Conservation (phyloP, 2,797 vertebrate species). For the Bovichtus diacanthus region DNA sequence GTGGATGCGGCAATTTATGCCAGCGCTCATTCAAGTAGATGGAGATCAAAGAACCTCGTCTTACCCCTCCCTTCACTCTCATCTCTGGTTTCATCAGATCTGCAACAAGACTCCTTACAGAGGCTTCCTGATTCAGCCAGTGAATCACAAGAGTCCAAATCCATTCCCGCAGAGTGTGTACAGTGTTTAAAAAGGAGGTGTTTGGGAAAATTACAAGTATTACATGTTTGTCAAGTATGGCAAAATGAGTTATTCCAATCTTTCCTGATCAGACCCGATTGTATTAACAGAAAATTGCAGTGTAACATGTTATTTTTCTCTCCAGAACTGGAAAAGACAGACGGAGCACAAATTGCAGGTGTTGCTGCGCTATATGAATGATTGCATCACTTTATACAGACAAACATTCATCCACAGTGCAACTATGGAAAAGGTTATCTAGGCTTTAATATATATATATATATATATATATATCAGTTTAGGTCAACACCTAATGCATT, state of each 20-base stretch:
- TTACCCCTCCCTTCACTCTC: conserved; percentile 44
- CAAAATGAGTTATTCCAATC: conserved; percentile 26
- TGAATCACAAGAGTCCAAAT: conserved; percentile 55
- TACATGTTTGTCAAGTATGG: conserved; percentile 48
- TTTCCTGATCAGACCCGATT: conserved; percentile 36
- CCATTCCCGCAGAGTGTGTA: conserved; percentile 40
- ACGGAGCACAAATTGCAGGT: conserved; percentile 27
- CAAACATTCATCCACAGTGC: conserved; percentile 2
- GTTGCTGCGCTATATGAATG: conserved; percentile 24
- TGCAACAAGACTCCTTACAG: conserved; percentile 57
- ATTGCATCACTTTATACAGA: conserved; percentile 48
- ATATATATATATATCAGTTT: no score
- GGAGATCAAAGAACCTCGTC: conserved; percentile 76
- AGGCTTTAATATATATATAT: conserved; percentile 15
- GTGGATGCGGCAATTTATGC: conserved; percentile 76
- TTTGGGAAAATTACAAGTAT: conserved; percentile 57
- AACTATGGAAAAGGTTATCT: conserved; percentile 8
- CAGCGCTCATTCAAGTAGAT: conserved; percentile 74
- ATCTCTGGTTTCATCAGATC: conserved; percentile 78
- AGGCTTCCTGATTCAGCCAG: conserved; percentile 47
- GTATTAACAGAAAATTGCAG: conserved; percentile 20
- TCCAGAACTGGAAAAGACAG: conserved; percentile 2
- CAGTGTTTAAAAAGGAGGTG: not conserved
- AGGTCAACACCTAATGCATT: conserved; percentile 20
- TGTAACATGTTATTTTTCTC: conserved; percentile 9